These are phyloP conservation scores for Perognathus longimembris DNA, from an alignment of 2,113 vertebrate genomes.

Conservation along the genomic window DNA sequence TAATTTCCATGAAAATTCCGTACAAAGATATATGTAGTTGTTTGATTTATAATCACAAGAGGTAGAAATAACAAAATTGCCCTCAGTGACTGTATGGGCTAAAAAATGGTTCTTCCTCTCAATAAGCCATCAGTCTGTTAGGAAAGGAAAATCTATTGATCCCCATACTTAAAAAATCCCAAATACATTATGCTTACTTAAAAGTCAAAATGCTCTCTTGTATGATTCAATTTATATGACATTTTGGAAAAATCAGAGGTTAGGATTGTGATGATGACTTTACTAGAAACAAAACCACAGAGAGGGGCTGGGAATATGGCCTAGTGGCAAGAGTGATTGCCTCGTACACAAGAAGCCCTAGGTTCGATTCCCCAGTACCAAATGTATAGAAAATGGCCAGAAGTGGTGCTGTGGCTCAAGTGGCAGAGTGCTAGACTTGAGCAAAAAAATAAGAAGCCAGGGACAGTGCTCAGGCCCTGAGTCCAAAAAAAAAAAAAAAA, in stretches of 20 bases:
- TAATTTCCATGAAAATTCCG: background rate
- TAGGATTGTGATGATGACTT: too few species aligned
- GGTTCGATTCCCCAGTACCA: too few species aligned
- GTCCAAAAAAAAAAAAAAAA: too few species aligned
- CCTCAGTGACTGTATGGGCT: background rate
- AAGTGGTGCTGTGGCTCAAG: too few species aligned
- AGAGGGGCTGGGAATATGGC: too few species aligned
- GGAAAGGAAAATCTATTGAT: conserved; percentile 5
- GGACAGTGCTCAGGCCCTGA: too few species aligned
- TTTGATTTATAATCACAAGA: background rate
- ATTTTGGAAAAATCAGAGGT: background rate
- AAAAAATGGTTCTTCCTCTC: background rate
- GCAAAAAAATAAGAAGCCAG: too few species aligned
- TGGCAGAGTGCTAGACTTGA: too few species aligned
- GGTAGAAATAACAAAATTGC: background rate
- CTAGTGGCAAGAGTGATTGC: too few species aligned
- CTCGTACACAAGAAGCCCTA: too few species aligned
- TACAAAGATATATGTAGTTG: background rate
- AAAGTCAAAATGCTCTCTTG: background rate
- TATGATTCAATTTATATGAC: background rate
- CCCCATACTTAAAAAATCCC: background rate
- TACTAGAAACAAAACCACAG: too few species aligned
- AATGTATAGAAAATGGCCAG: too few species aligned
- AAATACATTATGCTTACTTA: background rate
- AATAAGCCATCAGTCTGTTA: background rate